These are phyloP conservation scores for Onthophagus taurus DNA, from an alignment of 1,140 invertebrate genomes.

Conservation along the genomic window DNA sequence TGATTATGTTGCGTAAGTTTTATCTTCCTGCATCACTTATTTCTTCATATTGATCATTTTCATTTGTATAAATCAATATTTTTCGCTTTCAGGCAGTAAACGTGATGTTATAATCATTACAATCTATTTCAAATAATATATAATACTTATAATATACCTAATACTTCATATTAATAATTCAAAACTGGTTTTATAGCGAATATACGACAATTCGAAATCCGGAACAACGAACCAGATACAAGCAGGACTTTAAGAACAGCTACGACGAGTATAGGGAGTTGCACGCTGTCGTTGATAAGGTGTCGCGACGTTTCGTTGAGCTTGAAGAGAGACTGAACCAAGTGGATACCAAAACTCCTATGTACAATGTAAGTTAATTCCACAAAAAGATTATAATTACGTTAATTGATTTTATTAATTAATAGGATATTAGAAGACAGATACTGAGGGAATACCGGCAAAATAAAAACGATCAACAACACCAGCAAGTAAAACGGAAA, in stretches of 20 bases:
- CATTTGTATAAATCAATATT: not conserved
- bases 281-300: slow-evolving; percentile 64
- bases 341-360: slow-evolving; percentile 38
- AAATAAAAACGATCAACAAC: slow-evolving; percentile 62
- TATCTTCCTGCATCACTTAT: not conserved
- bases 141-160: too few relatives aligned
- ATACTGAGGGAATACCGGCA: slow-evolving; percentile 74
- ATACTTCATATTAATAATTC: too few relatives aligned
- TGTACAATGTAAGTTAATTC: slow-evolving; percentile 42
- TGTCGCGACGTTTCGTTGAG: slow-evolving; percentile 64
- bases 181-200: slow-evolving; percentile 56
- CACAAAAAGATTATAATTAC: not conserved
- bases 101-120: not conserved
- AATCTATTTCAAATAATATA: too few relatives aligned
- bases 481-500: slow-evolving; percentile 60
- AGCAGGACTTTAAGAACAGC: slow-evolving; percentile 76
- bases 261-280: slow-evolving; percentile 75
- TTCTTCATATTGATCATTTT: not conserved
- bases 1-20: slow-evolving; percentile 46
- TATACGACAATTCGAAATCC: slow-evolving; percentile 66
- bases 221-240: slow-evolving; percentile 74
- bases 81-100: not conserved
- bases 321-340: slow-evolving; percentile 57
- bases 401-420: slow-evolving; percentile 15
- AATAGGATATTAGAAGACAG: slow-evolving; percentile 59